These are phyloP conservation scores for Catamblyrhynchus diadema DNA, from an alignment of 2,797 vertebrate genomes.

Conservation along the genomic window DNA sequence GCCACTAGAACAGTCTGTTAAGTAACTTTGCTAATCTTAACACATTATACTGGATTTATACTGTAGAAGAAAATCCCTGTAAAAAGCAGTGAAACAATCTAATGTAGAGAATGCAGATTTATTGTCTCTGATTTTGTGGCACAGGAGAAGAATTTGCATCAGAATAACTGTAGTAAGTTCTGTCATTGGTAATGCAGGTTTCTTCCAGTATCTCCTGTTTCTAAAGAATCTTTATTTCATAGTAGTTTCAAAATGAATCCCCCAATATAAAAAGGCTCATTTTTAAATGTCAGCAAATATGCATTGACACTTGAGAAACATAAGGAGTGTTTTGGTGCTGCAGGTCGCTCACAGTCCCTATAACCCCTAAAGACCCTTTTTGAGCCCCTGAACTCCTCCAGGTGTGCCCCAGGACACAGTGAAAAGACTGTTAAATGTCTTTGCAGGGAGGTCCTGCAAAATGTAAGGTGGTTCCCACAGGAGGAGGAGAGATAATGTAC, in stretches of 20 bases:
- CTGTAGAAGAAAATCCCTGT: not conserved
- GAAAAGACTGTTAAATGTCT: not conserved
- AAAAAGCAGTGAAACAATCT: slow-evolving; percentile 26
- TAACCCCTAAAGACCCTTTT: not conserved
- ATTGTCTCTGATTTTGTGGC: slow-evolving; percentile 1
- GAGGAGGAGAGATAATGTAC: not conserved
- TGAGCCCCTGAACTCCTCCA: not conserved
- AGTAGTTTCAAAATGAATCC: not conserved
- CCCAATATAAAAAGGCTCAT: not conserved
- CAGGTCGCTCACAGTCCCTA: rapidly evolving
- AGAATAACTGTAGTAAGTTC: not conserved
- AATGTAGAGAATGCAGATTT: slow-evolving; percentile 32
- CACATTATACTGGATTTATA: slow-evolving; percentile 56
- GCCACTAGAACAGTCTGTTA: slow-evolving; percentile 24
- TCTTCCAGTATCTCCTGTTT: not conserved
- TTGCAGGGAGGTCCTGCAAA: not conserved
- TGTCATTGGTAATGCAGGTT: not conserved
- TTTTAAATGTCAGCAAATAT: not conserved
- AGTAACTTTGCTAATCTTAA: slow-evolving; percentile 57
- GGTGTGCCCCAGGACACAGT: not conserved
- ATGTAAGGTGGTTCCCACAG: not conserved
- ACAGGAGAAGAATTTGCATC: not conserved
- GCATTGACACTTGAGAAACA: not conserved
- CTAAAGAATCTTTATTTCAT: not conserved
- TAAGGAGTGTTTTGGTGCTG: not conserved